A percentile compares a stretch with the other conserved stretches of the same genome.
Conservation (phyloP, 1,140 invertebrate genomes). For the Cydia amplana region DNA sequence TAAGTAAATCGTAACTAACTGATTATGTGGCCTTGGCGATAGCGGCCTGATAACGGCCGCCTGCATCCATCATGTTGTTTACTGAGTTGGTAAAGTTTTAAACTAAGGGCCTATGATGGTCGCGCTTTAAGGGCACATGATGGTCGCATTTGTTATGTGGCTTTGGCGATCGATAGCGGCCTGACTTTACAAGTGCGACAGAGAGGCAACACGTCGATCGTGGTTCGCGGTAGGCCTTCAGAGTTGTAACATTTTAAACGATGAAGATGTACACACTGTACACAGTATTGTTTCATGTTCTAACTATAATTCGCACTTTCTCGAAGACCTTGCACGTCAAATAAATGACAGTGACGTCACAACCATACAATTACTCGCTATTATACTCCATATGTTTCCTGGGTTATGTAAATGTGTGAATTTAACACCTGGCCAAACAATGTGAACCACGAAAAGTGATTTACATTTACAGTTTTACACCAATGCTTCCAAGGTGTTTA, state of each 20-base stretch:
- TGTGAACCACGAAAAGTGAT: not conserved
- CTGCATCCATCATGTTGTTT: not conserved
- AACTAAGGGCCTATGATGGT: too few species aligned
- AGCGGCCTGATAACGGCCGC: not conserved
- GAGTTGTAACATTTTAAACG: too few species aligned
- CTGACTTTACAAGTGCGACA: too few species aligned
- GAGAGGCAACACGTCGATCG: too few species aligned
- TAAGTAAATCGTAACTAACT: conserved; percentile 1
- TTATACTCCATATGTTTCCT: not conserved
- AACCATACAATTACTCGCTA: not conserved
- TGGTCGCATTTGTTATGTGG: too few species aligned
- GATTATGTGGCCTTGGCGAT: conserved; percentile 1
- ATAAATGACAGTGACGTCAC: not conserved
- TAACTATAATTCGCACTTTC: too few species aligned
- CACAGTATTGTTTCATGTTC: too few species aligned
- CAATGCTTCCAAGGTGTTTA: not conserved
- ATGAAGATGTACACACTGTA: too few species aligned
- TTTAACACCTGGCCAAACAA: not conserved
- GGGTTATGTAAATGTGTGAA: not conserved
- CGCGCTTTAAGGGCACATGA: too few species aligned
- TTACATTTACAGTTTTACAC: not conserved
- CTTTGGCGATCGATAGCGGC: too few species aligned
- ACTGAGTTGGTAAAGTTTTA: not conserved
- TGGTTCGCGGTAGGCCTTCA: too few species aligned
- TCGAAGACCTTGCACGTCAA: not conserved